A percentile compares a stretch with the other conserved stretches of the same genome.
These are phyloP conservation scores for Vulpes vulpes DNA, from an alignment of 2,113 vertebrate genomes.

Conservation along the genomic window DNA sequence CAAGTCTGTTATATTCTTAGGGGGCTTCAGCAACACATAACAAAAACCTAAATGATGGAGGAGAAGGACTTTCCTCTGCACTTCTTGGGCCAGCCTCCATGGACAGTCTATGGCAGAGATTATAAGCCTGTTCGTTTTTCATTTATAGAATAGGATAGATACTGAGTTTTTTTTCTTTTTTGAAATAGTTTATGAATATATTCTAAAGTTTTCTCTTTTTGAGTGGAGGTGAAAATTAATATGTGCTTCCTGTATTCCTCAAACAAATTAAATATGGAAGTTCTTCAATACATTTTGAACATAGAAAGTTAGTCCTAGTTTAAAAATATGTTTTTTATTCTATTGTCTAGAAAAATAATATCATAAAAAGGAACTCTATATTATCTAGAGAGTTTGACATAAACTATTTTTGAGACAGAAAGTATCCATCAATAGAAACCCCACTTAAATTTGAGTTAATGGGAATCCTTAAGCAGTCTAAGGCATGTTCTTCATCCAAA, in stretches of 20 bases:
- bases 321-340: not conserved
- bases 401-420: not conserved
- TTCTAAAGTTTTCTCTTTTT: not conserved
- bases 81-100: not conserved
- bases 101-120: not conserved
- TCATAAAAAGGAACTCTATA: not conserved
- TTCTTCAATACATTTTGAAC: not conserved
- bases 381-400: constrained; percentile 19
- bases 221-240: not conserved
- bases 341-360: not conserved
- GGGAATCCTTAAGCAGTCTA: not conserved
- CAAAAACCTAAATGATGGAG: not conserved
- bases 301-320: not conserved
- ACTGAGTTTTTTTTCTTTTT: not conserved
- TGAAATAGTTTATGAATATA: not conserved
- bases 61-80: not conserved
- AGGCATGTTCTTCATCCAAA: not conserved
- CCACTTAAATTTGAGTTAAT: not conserved
- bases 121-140: not conserved
- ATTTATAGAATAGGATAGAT: not conserved
- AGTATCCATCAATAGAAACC: not conserved
- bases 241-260: not conserved
- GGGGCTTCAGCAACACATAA: not conserved
- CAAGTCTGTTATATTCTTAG: not conserved
- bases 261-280: not conserved